Percentiles rank a stretch among this genome's conserved stretches.
Evolutionary conservation across 2,113 vertebrate species (phyloP).

Genomic region (Thamnaconus septentrionalis): DNA sequence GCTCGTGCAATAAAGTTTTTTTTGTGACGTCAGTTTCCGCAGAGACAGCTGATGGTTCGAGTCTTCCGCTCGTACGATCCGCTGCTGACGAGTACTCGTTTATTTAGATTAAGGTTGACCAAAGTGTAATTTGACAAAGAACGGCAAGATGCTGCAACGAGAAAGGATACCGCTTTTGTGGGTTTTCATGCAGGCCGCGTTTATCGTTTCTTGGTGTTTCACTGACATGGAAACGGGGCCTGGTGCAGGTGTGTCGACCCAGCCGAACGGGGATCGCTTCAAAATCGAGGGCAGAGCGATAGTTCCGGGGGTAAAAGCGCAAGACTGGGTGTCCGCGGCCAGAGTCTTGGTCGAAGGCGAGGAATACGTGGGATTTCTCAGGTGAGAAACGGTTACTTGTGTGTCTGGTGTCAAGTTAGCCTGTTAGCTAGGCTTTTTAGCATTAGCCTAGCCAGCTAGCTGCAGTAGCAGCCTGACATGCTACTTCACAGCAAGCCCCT

Average conservation of each 20-base stretch:
- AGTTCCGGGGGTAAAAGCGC: conserved; percentile 87
- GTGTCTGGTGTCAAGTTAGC: not conserved
- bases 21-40: conserved; percentile 39
- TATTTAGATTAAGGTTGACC: too few relatives aligned
- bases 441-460: conserved; percentile 33
- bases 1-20: conserved; percentile 52
- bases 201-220: conserved; percentile 55
- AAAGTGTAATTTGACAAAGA: not conserved
- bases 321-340: conserved; percentile 91
- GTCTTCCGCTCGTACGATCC: conserved; percentile 1
- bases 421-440: conserved; percentile 10
- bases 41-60: conserved; percentile 41
- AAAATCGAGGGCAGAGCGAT: conserved; percentile 92
- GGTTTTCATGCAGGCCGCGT: conserved; percentile 46
- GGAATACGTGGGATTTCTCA: conserved; percentile 90
- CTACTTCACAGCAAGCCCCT: not conserved
- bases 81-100: too few relatives aligned
- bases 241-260: conserved; percentile 50
- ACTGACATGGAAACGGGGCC: conserved; percentile 73
- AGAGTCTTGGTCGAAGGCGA: conserved; percentile 91
- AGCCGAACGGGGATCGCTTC: conserved; percentile 82
- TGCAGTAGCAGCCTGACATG: too few relatives aligned
- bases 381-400: conserved; percentile 67
- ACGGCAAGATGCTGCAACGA: conserved; percentile 5
- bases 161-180: conserved; percentile 13